Conservation (phyloP, 1,140 invertebrate species). For the Liolophura sinensis region DNA sequence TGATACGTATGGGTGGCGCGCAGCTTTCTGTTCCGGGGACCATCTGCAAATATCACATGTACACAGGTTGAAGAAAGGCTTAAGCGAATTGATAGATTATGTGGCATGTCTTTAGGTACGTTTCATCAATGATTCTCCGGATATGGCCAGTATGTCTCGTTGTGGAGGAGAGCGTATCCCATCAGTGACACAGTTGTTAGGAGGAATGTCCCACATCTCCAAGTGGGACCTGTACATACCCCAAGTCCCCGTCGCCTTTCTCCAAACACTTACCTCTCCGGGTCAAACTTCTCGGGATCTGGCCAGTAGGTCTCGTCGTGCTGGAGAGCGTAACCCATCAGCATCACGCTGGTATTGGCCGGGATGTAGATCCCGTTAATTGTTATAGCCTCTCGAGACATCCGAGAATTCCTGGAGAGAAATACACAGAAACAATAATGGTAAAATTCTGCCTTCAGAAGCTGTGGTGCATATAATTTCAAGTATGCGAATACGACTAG, state of each 20-base stretch:
- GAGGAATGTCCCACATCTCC: background rate
- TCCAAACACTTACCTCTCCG: constrained; percentile 37
- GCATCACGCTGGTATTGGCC: constrained; percentile 68
- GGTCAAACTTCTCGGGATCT: constrained; percentile 40
- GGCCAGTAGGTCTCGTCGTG: constrained; percentile 52
- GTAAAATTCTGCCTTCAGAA: too few relatives aligned
- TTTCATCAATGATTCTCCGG: too few relatives aligned
- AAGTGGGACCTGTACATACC: background rate
- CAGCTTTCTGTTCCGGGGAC: constrained; percentile 40
- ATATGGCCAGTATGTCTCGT: background rate
- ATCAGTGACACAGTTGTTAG: background rate
- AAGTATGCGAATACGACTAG: too few relatives aligned
- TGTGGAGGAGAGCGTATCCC: background rate
- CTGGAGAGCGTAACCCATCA: constrained; percentile 71
- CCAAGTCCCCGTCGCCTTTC: background rate
- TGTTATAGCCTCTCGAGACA: constrained; percentile 17
- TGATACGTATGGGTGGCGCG: constrained; percentile 59
- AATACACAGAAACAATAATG: too few relatives aligned
- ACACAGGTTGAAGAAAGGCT: too few relatives aligned
- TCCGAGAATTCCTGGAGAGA: too few relatives aligned
- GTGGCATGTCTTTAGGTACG: too few relatives aligned
- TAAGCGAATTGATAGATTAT: constrained; percentile 1
- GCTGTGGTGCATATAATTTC: too few relatives aligned
- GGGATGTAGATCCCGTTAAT: constrained; percentile 27
- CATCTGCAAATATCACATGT: too few relatives aligned